A percentile compares a stretch with the other conserved stretches of the same genome.
These are phyloP conservation scores for Diloba caeruleocephala DNA, from an alignment of 2,888 invertebrate genomes.

Conservation along the genomic window DNA sequence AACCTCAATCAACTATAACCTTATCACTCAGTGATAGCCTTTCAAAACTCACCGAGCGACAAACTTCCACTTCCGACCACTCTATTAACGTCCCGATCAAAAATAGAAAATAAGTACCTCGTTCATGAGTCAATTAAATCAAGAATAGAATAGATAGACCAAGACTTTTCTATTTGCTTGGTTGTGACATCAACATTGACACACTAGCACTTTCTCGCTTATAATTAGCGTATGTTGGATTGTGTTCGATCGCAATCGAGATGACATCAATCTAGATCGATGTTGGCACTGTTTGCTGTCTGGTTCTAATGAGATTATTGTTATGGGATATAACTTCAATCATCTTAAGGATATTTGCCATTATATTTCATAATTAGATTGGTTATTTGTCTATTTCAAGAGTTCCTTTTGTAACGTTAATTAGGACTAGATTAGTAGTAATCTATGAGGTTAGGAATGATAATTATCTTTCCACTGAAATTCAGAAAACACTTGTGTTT, in stretches of 20 bases:
- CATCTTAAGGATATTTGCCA: slow-evolving; percentile 1
- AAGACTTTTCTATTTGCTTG: slow-evolving; percentile 57
- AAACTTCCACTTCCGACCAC: background rate
- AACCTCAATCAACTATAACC: background rate
- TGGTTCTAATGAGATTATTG: slow-evolving; percentile 53
- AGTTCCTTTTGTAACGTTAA: no score
- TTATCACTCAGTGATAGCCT: slow-evolving; percentile 1
- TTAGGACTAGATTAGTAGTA: no score
- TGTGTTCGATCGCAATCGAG: slow-evolving; percentile 59
- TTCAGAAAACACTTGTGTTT: no score
- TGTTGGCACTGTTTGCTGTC: slow-evolving; percentile 64
- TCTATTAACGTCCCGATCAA: slow-evolving; percentile 20
- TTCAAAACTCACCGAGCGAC: background rate
- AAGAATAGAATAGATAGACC: slow-evolving; percentile 57
- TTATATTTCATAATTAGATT: background rate
- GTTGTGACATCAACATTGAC: slow-evolving; percentile 78
- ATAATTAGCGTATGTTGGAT: slow-evolving; percentile 66
- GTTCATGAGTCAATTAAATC: slow-evolving; percentile 57
- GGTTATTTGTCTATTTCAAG: no score
- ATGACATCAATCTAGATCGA: slow-evolving; percentile 67
- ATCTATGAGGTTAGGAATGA: no score
- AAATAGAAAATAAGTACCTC: slow-evolving; percentile 38
- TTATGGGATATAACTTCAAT: slow-evolving; percentile 28
- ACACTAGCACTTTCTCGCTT: slow-evolving; percentile 72
- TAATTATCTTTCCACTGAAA: no score